Conservation (phyloP, 2,797 vertebrate species). For the Botia kubotai region DNA sequence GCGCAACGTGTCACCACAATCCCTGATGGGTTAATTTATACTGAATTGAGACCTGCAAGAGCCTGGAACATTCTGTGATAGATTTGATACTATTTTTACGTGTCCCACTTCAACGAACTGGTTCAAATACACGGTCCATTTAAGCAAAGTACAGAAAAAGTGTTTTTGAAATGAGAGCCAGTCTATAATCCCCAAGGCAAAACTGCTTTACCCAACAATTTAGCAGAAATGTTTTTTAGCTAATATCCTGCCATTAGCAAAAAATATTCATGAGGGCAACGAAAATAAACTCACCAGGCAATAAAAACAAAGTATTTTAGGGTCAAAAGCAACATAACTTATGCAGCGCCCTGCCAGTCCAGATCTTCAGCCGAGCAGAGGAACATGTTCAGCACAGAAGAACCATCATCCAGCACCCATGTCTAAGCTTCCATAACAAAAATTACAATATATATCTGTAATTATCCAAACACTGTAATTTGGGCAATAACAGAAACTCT, state of each 20-base stretch:
- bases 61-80: slow-evolving; percentile 76
- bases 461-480: slow-evolving; percentile 43
- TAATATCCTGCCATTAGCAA: slow-evolving; percentile 23
- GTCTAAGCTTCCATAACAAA: slow-evolving; percentile 14
- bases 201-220: slow-evolving; percentile 43
- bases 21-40: slow-evolving; percentile 75
- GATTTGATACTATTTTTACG: slow-evolving; percentile 83
- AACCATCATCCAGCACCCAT: slow-evolving; percentile 24
- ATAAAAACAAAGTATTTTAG: slow-evolving; percentile 6
- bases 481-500: slow-evolving; percentile 30
- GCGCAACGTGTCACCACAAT: slow-evolving; percentile 64
- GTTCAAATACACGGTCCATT: slow-evolving; percentile 65
- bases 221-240: slow-evolving; percentile 28
- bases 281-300: slow-evolving; percentile 48
- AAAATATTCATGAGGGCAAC: slow-evolving; percentile 39
- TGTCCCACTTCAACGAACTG: slow-evolving; percentile 79
- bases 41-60: slow-evolving; percentile 76
- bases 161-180: slow-evolving; percentile 49
- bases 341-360: background rate
- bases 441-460: slow-evolving; percentile 12
- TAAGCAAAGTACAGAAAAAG: slow-evolving; percentile 61
- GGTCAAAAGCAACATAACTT: slow-evolving; percentile 25
- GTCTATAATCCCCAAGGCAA: slow-evolving; percentile 50
- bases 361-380: background rate
- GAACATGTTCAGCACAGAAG: background rate